These are phyloP conservation scores for Pristionchus fissidentatus DNA, from an alignment of 2,888 invertebrate species.

Conservation along the genomic window DNA sequence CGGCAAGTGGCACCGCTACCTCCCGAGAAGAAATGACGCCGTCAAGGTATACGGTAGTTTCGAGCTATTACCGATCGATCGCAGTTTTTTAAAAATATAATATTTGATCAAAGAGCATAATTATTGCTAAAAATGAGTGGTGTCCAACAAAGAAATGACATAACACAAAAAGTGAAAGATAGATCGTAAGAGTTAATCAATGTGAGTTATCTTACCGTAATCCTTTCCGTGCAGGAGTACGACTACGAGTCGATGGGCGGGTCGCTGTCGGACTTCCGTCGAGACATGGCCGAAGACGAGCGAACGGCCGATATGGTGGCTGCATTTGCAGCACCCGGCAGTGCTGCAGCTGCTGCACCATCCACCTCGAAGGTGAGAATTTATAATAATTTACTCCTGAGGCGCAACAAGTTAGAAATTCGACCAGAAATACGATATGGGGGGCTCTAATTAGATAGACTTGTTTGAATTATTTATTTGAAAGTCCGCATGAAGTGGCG, in stretches of 20 bases:
- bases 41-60: slow-evolving; percentile 49
- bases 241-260: slow-evolving; percentile 50
- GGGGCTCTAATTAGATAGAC: too few relatives aligned
- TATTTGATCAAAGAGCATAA: too few relatives aligned
- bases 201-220: too few relatives aligned
- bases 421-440: background rate
- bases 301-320: background rate
- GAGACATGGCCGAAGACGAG: slow-evolving; percentile 60
- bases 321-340: background rate
- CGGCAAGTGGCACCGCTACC: slow-evolving; percentile 70
- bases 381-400: too few relatives aligned
- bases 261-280: slow-evolving; percentile 64
- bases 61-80: background rate
- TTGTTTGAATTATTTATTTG: too few relatives aligned
- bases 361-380: slow-evolving; percentile 7
- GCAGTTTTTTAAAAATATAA: background rate
- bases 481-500: too few relatives aligned
- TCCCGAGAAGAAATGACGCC: slow-evolving; percentile 70
- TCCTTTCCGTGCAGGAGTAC: slow-evolving; percentile 29
- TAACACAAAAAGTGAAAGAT: too few relatives aligned
- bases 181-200: too few relatives aligned
- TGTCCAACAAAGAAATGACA: too few relatives aligned
- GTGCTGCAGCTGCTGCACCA: slow-evolving; percentile 41
- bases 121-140: too few relatives aligned
- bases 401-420: background rate